Conservation (phyloP, 2,888 invertebrate genomes). For the Epistrophella euchroma region DNA sequence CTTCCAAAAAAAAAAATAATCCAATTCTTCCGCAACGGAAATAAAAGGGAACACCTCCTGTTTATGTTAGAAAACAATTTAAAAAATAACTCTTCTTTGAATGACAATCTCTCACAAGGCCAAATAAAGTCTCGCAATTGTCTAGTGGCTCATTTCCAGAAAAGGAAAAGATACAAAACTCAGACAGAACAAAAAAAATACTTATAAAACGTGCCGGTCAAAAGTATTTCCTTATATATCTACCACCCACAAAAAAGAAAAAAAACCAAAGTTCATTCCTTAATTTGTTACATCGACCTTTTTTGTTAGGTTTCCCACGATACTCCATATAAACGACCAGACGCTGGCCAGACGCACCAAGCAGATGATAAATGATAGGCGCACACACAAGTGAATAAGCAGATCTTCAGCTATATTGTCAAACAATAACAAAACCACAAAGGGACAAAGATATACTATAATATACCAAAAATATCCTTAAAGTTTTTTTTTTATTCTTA, state of each 20-base stretch:
- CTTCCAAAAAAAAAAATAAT: background rate
- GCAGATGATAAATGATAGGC: conserved; percentile 69
- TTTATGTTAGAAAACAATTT: conserved; percentile 47
- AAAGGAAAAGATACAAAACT: conserved; percentile 9
- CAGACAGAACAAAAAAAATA: background rate
- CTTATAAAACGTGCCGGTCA: conserved; percentile 50
- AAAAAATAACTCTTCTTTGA: conserved; percentile 49
- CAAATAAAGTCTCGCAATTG: conserved; percentile 62
- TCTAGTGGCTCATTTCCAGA: conserved; percentile 58
- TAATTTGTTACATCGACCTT: conserved; percentile 52
- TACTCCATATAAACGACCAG: conserved; percentile 27
- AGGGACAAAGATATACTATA: conserved; percentile 51
- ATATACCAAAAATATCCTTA: conserved; percentile 59
- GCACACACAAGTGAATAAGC: conserved; percentile 56
- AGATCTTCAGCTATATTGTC: conserved; percentile 49
- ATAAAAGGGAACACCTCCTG: background rate
- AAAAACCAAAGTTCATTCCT: conserved; percentile 48
- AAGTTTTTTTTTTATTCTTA: conserved; percentile 39
- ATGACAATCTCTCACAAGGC: conserved; percentile 31
- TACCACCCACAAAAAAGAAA: conserved; percentile 21
- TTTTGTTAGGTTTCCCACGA: conserved; percentile 29
- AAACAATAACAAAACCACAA: conserved; percentile 70
- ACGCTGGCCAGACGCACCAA: conserved; percentile 67
- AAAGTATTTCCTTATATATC: conserved; percentile 36
- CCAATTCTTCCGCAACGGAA: background rate